Percentiles rank a stretch among this genome's conserved stretches.
These are phyloP conservation scores for Petrocephalus zakoni DNA, from an alignment of 2,113 vertebrate species.

Conservation along the genomic window DNA sequence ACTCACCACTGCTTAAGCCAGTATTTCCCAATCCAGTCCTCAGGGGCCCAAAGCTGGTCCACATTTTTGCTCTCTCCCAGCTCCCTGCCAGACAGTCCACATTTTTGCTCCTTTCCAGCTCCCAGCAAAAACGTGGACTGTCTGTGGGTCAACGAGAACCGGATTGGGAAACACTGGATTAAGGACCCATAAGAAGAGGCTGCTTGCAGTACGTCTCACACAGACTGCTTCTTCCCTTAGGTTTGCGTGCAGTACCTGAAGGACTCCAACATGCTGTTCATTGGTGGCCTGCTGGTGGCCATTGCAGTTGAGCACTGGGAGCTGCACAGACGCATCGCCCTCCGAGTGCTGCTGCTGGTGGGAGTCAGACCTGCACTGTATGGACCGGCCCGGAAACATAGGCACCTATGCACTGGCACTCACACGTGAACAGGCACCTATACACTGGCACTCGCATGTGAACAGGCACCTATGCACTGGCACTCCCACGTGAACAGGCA, in stretches of 20 bases:
- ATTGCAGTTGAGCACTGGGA: conserved; percentile 72
- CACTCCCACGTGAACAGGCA: not conserved
- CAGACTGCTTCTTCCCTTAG: conserved; percentile 40
- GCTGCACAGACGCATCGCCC: conserved; percentile 74
- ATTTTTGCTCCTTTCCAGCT: too few relatives aligned
- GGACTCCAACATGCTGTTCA: conserved; percentile 74
- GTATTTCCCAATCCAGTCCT: too few relatives aligned
- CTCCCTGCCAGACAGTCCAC: too few relatives aligned
- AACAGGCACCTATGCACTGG: not conserved
- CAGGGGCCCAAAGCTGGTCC: too few relatives aligned
- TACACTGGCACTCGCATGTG: not conserved
- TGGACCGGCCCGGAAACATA: conserved; percentile 35
- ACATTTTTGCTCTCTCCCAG: too few relatives aligned
- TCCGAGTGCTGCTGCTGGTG: conserved; percentile 62
- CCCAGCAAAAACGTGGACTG: too few relatives aligned
- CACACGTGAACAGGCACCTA: not conserved
- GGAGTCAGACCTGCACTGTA: conserved; percentile 77
- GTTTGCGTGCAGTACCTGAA: conserved; percentile 71
- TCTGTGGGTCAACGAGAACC: too few relatives aligned
- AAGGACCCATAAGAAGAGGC: not conserved
- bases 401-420: not conserved
- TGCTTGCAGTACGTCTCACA: not conserved
- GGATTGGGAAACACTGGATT: not conserved
- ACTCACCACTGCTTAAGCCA: too few relatives aligned
- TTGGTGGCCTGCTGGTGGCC: conserved; percentile 76